phyloP scores from a whole-genome alignment of 2,888 invertebrate species.

The Lasioglossum zephyrum region DNA sequence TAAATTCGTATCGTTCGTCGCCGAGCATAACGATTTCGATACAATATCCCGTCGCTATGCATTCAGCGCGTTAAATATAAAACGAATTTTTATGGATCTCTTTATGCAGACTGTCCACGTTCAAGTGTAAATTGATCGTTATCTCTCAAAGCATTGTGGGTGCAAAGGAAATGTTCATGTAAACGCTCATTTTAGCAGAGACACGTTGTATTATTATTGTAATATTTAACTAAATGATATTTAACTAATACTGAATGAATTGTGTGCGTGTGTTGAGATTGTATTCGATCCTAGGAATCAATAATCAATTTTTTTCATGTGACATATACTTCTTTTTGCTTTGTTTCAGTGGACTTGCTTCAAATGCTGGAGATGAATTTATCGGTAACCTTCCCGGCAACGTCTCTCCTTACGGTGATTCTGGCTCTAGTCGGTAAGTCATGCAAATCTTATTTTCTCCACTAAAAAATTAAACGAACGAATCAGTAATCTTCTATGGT shows the following conservation, averaged over 20 bases:
- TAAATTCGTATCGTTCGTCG: constrained; percentile 63
- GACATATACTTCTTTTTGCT: constrained; percentile 64
- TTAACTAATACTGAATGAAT: not conserved
- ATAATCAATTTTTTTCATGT: constrained; percentile 32
- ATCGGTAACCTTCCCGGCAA: constrained; percentile 97
- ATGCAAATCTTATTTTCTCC: not conserved
- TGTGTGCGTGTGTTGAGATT: not conserved
- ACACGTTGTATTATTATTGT: no score
- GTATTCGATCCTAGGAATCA: not conserved
- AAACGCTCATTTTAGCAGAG: not conserved
- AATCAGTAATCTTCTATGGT: not conserved
- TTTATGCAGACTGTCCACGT: not conserved
- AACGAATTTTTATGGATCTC: constrained; percentile 26
- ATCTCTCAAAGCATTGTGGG: not conserved
- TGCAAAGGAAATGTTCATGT: not conserved
- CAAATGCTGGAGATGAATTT: constrained; percentile 99
- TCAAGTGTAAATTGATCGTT: not conserved
- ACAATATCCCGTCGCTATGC: constrained; percentile 36
- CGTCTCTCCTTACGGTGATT: constrained; percentile 98
- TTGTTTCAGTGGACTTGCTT: constrained; percentile 95
- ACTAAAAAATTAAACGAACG: not conserved
- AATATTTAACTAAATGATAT: no score
- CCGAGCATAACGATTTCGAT: constrained; percentile 61
- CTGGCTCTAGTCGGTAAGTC: constrained; percentile 99
- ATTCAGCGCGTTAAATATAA: constrained; percentile 12